These are phyloP conservation scores for Lanius ludovicianus DNA, from an alignment of 2,113 vertebrate genomes.

Conservation along the genomic window DNA sequence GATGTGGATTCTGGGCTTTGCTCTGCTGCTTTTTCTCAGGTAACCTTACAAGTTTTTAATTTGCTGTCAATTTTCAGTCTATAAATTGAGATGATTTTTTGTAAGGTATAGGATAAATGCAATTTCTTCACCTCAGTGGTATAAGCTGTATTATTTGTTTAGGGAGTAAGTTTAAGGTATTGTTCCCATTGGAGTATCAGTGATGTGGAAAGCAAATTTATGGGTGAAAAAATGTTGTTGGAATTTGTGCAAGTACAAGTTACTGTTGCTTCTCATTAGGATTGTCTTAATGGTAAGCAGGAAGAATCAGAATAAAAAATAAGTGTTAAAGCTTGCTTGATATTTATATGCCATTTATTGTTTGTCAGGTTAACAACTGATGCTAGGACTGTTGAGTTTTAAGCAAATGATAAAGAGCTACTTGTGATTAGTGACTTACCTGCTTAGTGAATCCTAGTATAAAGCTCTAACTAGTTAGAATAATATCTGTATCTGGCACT, in stretches of 20 bases:
- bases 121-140: neutral
- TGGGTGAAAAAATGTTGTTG: neutral
- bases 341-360: neutral
- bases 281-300: neutral
- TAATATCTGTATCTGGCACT: neutral
- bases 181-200: neutral
- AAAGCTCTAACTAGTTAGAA: neutral
- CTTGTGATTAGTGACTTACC: neutral
- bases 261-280: neutral
- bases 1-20: neutral
- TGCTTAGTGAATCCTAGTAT: neutral
- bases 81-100: neutral
- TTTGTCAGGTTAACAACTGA: neutral
- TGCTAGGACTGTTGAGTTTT: neutral
- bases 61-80: neutral
- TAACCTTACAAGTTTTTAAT: neutral
- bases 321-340: neutral
- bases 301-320: neutral
- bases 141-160: neutral
- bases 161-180: neutral
- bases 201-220: neutral
- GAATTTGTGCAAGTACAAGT: neutral
- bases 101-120: neutral
- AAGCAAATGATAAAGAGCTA: neutral
- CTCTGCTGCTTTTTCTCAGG: neutral